Evolutionary conservation across 2,113 vertebrate genomes (phyloP), one percentile per base, ranked within the genome.

Genomic region (Chloropsis hardwickii): DNA sequence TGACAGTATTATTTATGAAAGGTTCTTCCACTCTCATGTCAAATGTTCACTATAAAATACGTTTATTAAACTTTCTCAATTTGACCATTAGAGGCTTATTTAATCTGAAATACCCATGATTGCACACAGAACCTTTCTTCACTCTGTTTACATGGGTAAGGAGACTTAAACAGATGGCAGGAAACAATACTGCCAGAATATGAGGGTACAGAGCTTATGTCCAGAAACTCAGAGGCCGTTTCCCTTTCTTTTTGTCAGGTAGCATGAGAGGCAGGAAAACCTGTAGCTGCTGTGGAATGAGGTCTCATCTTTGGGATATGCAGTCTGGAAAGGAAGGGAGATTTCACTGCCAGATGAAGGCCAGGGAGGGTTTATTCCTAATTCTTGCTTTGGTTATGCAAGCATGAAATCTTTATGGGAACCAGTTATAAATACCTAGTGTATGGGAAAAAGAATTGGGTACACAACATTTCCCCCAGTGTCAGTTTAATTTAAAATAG

Each of bases 401-500:
- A 83, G 40, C 57, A 45, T 25, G 67, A 51, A n/a, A n/a, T 82
- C 82, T 94, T 92, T 54, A 40, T 90, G 88, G 67, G 86, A 92
- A 77, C 45, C 58, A 66, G 83, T 83, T 94, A 83, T 72, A 94
- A 94, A 83, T 95, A 90, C 67, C 10, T 73, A 40, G 12, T 69
- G 23, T 88, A 81, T 88, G 58, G 89, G 81, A 94, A 91, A 83
- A 44, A 57, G 50, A 77, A 29, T 33, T 81, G 78, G 40, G 48
- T 84, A 79, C 35, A 56, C 44, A 88, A 9, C 42, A 60, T 94
- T 87, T 91, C 20, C 42, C 16, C 53, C 78, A 40, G 0, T 81
- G 44, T 85, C 79, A 85, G 17, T 64, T 79, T 92, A 71, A 91
- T 94, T 81, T 86, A 73, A 96, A 89, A 78, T 87, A 94, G 31